Conservation (phyloP, 2,888 invertebrate genomes). For the Cryptus viduatorius region DNA sequence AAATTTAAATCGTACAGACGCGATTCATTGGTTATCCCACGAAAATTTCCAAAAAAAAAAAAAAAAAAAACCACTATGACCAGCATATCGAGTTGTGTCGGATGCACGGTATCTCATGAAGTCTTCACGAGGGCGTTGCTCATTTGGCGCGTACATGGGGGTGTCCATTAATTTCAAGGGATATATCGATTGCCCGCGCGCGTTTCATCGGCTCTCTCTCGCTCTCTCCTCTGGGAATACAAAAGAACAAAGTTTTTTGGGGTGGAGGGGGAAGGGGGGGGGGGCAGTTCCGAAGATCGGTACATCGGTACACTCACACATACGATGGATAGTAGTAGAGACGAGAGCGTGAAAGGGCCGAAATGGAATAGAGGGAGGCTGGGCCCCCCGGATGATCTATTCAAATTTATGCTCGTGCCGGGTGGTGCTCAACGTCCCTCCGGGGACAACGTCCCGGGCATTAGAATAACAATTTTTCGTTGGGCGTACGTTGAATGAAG, state of each 20-base stretch:
- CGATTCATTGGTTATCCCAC: constrained; percentile 79
- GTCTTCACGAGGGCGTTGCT: constrained; percentile 80
- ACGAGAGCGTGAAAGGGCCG: constrained; percentile 10
- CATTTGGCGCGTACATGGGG: constrained; percentile 76
- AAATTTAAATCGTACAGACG: constrained; percentile 80
- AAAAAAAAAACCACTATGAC: constrained; percentile 53
- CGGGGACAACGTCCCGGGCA: constrained; percentile 61
- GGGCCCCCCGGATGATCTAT: constrained; percentile 74
- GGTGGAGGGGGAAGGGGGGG: neutral
- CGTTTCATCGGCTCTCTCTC: neutral
- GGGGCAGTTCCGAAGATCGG: constrained; percentile 24
- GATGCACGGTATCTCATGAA: constrained; percentile 44
- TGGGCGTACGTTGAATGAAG: constrained; percentile 62
- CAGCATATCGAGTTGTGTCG: constrained; percentile 29
- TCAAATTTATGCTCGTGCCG: constrained; percentile 79
- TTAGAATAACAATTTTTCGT: constrained; percentile 77
- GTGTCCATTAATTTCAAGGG: constrained; percentile 79
- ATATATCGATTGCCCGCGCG: constrained; percentile 74
- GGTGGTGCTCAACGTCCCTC: constrained; percentile 39
- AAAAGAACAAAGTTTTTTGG: constrained; percentile 33
- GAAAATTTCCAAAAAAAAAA: constrained; percentile 69
- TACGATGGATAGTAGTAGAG: constrained; percentile 14
- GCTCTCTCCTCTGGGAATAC: constrained; percentile 27
- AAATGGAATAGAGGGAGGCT: constrained; percentile 33
- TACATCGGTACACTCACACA: neutral